phyloP scores from a whole-genome alignment of 1,140 invertebrate species.

The Anoplolepis gracilipes region DNA sequence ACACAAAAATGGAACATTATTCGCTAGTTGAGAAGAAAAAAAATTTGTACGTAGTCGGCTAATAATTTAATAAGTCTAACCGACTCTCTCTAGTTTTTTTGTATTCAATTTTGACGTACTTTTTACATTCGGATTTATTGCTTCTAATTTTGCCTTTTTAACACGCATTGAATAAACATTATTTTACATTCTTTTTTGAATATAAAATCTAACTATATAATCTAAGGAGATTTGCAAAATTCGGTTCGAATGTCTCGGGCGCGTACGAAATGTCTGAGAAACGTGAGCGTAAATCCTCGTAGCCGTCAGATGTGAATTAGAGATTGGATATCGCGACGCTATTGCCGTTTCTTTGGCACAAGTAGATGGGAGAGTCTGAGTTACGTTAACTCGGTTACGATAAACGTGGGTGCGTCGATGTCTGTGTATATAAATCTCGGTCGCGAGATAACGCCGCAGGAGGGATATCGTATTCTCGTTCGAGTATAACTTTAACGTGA shows the following conservation, averaged over 20 bases:
- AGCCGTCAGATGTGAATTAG: slow-evolving; percentile 50
- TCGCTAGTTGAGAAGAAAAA: background rate
- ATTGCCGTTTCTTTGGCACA: slow-evolving; percentile 55
- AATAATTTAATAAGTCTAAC: slow-evolving; percentile 31
- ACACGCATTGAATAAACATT: background rate
- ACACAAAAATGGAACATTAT: slow-evolving; percentile 8
- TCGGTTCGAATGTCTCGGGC: background rate
- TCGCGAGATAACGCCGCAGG: slow-evolving; percentile 58
- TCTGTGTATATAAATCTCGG: slow-evolving; percentile 45
- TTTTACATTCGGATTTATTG: slow-evolving; percentile 6
- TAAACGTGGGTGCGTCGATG: slow-evolving; percentile 42
- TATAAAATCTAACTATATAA: background rate
- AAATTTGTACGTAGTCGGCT: slow-evolving; percentile 13
- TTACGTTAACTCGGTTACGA: slow-evolving; percentile 46
- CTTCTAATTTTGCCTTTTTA: background rate
- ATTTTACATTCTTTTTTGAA: background rate
- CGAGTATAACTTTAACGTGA: slow-evolving; percentile 57
- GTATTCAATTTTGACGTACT: background rate
- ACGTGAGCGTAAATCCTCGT: slow-evolving; percentile 31
- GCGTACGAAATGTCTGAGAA: slow-evolving; percentile 16
- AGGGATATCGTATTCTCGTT: slow-evolving; percentile 54
- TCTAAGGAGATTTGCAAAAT: slow-evolving; percentile 23
- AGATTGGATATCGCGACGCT: slow-evolving; percentile 55
- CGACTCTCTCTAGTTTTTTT: background rate
- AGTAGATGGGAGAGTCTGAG: slow-evolving; percentile 50